A percentile compares a stretch with the other conserved stretches of the same genome.
These are phyloP conservation scores for Larimichthys polyactis DNA, from an alignment of 2,113 vertebrate genomes.

Conservation along the genomic window DNA sequence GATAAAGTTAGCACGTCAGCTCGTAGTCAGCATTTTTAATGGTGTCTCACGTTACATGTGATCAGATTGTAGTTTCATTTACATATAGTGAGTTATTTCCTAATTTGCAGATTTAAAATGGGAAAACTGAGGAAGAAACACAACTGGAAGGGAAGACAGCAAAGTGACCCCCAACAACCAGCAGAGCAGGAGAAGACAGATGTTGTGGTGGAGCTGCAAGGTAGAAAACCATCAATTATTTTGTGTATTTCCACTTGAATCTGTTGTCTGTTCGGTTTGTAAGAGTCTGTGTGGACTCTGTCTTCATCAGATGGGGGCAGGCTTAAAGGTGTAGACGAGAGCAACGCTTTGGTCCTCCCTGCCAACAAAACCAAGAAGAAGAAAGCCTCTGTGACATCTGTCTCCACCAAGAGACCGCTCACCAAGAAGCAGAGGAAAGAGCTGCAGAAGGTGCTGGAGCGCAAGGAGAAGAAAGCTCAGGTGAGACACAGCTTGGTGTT, in stretches of 20 bases:
- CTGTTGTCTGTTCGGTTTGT: neutral
- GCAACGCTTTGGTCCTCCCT: slow-evolving; percentile 91
- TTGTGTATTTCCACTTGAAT: neutral
- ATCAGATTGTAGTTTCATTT: neutral
- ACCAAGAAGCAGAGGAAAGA: slow-evolving; percentile 92
- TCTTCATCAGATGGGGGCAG: slow-evolving; percentile 78
- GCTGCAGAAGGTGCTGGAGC: slow-evolving; percentile 92
- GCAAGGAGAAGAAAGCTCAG: slow-evolving; percentile 93
- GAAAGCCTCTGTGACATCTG: neutral
- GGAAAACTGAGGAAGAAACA: slow-evolving; percentile 88
- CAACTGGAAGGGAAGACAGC: slow-evolving; percentile 90
- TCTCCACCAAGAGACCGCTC: slow-evolving; percentile 86
- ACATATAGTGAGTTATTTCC: neutral
- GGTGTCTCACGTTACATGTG: neutral
- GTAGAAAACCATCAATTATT: slow-evolving; percentile 44
- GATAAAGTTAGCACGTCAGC: neutral
- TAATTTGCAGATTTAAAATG: slow-evolving; percentile 75
- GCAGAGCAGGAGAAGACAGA: slow-evolving; percentile 45
- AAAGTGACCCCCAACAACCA: slow-evolving; percentile 50
- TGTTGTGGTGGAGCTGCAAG: slow-evolving; percentile 80
- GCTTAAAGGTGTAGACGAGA: slow-evolving; percentile 91
- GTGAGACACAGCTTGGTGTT: slow-evolving; percentile 64
- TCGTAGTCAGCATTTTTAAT: neutral
- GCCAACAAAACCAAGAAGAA: slow-evolving; percentile 87
- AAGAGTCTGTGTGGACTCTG: neutral